Evolutionary conservation across 2,888 invertebrate species (phyloP).

Genomic region (Muscina levida): DNA sequence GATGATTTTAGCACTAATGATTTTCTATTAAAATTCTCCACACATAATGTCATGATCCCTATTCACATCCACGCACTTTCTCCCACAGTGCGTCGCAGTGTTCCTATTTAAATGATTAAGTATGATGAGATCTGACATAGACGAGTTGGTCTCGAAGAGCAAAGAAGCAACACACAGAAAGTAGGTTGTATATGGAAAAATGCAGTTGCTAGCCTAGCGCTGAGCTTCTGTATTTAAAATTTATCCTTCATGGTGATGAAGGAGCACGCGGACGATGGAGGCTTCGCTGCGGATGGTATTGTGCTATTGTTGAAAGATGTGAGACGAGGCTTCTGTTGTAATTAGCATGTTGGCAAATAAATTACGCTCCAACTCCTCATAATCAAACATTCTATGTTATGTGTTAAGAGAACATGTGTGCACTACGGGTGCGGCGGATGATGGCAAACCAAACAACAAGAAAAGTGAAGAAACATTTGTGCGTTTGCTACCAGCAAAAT

Average conservation of each 20-base stretch:
- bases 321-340: constrained; percentile 25
- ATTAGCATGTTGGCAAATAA: constrained; percentile 39
- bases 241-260: background rate
- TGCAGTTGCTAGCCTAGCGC: background rate
- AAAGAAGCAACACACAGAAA: background rate
- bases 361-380: constrained; percentile 9
- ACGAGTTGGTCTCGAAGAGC: constrained; percentile 29
- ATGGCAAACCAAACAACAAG: background rate
- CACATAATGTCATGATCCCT: no score
- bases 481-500: constrained; percentile 9
- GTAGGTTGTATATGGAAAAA: background rate
- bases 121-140: constrained; percentile 60
- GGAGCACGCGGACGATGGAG: no score
- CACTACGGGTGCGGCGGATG: background rate
- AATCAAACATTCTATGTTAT: constrained; percentile 27
- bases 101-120: constrained; percentile 58
- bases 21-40: no score
- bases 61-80: no score
- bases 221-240: constrained; percentile 31
- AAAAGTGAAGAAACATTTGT: background rate
- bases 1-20: no score
- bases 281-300: no score
- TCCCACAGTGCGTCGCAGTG: background rate
- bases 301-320: constrained; percentile 32
- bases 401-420: constrained; percentile 32